A percentile compares a stretch with the other conserved stretches of the same genome.
phyloP scores from a whole-genome alignment of 2,797 vertebrate species.

The Microcaecilia unicolor region DNA sequence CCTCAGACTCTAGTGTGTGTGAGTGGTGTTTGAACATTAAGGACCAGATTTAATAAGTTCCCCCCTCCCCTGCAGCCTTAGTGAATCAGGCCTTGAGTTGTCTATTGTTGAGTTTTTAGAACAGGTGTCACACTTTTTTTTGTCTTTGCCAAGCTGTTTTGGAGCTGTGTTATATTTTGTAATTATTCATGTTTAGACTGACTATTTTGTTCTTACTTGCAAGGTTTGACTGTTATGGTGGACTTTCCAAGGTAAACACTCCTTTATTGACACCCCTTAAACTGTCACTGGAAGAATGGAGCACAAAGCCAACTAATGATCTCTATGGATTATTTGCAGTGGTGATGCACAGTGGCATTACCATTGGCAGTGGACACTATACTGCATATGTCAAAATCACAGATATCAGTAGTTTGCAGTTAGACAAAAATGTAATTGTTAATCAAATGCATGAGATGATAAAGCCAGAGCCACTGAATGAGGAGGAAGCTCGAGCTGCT shows the following conservation, averaged over 20 bases:
- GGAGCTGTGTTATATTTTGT: no score
- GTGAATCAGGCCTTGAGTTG: no score
- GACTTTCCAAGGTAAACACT: constrained; percentile 92
- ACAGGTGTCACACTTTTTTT: no score
- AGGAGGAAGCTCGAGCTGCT: constrained; percentile 53
- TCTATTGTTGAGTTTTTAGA: no score
- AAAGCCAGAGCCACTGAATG: constrained; percentile 49
- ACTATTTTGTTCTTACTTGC: no score
- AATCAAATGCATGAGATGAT: constrained; percentile 27
- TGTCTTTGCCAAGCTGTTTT: no score
- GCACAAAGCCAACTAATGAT: constrained; percentile 68
- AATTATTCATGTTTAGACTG: no score
- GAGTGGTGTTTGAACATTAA: no score
- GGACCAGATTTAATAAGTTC: no score
- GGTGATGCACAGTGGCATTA: constrained; percentile 95
- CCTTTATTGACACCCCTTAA: constrained; percentile 81
- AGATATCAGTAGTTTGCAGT: constrained; percentile 57
- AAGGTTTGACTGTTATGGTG: constrained; percentile 85
- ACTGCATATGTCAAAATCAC: constrained; percentile 84
- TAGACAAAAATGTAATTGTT: constrained; percentile 40
- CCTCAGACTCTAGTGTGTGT: no score
- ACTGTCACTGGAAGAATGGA: constrained; percentile 88
- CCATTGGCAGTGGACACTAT: constrained; percentile 95
- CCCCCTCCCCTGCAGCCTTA: no score
- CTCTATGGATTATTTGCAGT: constrained; percentile 85